Base-by-base conservation (phyloP, 2,888 invertebrate species). In the Lucinisca nassula region DNA sequence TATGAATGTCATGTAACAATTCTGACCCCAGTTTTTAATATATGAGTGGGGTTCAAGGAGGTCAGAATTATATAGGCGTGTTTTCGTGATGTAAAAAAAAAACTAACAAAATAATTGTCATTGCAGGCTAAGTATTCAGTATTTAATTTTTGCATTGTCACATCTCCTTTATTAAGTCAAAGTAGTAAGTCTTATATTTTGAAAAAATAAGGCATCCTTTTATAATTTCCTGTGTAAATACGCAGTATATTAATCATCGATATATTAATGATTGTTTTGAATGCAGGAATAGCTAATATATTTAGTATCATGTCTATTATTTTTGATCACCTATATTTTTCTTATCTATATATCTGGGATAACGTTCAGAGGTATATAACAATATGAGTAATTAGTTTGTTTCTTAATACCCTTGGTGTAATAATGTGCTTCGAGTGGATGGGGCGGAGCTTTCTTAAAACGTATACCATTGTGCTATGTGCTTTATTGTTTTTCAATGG, bases 141-240 rank as follows among this genome's bases (percentile, higher is more conserved):
- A n/a, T n/a, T n/a, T n/a, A n/a, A n/a, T n/a, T n/a, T 79, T 58
- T 75, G 84, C 84, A 79, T 51, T 70, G 84, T 84, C 84, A 84
- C 79, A 79, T 61, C 45, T 40, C 75, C 6, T 2, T 45, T 45
- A 45, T 45, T 45, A 12, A 8, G 17, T 12, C 8, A 45, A 8
- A 45, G 45, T 45, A 45, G 45, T 45, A 45, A 45, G 10, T 45
- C 45, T 45, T 12, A 45, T 45, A 17, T 45, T 45, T 12, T 45
- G 45, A 45, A 12, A 45, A 27, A 61, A 27, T 4, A 27, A 27
- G 12, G 30, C 17, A 35, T 67, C 67, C 30, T 32, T 35, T 35
- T 67, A 35, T 67, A 21, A 67, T 35, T 67, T 67, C 27, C 35
- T 35, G 30, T 61, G 61, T 35, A 35, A 67, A 67, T 67, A 4